Conservation (phyloP, 2,113 vertebrate species). For the Chascanopsetta lugubris region DNA sequence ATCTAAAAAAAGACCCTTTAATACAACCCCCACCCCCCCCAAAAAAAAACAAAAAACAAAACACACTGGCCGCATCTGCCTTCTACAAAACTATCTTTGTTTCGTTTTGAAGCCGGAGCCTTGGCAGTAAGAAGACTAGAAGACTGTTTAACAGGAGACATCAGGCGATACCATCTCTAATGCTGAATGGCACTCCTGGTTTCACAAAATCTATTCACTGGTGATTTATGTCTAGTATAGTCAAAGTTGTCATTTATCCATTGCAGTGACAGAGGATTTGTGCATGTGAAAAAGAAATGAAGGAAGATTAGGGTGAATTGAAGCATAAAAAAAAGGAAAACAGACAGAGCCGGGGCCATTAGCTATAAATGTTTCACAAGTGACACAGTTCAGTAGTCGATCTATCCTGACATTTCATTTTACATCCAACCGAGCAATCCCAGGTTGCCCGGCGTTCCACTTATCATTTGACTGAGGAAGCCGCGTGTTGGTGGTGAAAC, state of each 20-base stretch:
- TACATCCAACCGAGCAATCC: constrained; percentile 14
- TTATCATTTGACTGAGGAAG: constrained; percentile 13
- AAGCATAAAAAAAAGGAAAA: constrained; percentile 44
- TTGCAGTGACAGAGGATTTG: constrained; percentile 31
- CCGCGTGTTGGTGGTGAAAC: neutral
- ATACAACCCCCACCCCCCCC: too few species aligned
- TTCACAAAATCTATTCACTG: constrained; percentile 21
- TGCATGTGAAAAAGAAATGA: constrained; percentile 9
- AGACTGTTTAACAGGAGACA: neutral
- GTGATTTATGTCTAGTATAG: neutral
- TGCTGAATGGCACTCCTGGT: constrained; percentile 57
- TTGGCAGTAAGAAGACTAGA: neutral
- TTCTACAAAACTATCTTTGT: neutral
- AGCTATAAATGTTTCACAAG: constrained; percentile 30
- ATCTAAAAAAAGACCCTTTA: too few species aligned
- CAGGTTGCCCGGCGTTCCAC: neutral
- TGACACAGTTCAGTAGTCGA: constrained; percentile 26
- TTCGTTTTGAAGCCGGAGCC: constrained; percentile 6
- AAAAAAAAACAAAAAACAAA: neutral
- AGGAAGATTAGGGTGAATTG: constrained; percentile 39
- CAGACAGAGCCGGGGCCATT: constrained; percentile 17
- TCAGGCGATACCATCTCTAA: constrained; percentile 5
- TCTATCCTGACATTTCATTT: constrained; percentile 35
- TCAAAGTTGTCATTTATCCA: neutral
- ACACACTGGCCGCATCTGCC: neutral